Percentiles rank a stretch among this genome's conserved stretches.
Evolutionary conservation across 1,140 invertebrate genomes (phyloP).

Genomic region (Mactra quadrangularis): DNA sequence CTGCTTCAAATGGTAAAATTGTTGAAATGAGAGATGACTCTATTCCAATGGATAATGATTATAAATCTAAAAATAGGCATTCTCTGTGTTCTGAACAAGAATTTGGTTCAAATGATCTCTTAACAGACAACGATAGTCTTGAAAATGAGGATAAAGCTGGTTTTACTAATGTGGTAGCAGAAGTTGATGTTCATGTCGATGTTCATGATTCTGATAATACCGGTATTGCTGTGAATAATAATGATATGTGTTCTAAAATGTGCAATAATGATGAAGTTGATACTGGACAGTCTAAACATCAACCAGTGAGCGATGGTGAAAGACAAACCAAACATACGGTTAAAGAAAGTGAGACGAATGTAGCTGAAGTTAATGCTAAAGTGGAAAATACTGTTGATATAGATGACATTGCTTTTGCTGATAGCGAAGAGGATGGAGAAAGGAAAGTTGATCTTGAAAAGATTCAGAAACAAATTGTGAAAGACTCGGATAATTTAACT

Average conservation of each 20-base stretch:
- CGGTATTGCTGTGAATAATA: neutral
- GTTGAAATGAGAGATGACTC: neutral
- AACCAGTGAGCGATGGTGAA: neutral
- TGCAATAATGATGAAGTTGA: neutral
- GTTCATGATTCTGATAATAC: neutral
- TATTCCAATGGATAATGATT: neutral
- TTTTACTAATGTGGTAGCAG: conserved; percentile 36
- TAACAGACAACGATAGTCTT: conserved; percentile 57
- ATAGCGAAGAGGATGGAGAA: neutral
- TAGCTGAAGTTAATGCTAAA: neutral
- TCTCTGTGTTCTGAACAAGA: conserved; percentile 44
- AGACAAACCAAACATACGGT: neutral
- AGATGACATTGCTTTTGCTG: conserved; percentile 13
- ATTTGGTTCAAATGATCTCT: conserved; percentile 44
- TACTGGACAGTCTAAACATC: neutral
- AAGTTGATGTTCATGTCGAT: conserved; percentile 31
- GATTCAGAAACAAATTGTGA: conserved; percentile 36
- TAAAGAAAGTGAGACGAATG: neutral
- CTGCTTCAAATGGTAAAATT: neutral
- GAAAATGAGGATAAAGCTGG: conserved; percentile 41
- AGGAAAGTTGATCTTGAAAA: conserved; percentile 18
- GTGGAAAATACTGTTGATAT: neutral
- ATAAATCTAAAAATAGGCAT: neutral
- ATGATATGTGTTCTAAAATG: neutral
- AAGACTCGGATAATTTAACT: neutral